Conservation (phyloP, 2,888 invertebrate species). For the Parnassius apollo region DNA sequence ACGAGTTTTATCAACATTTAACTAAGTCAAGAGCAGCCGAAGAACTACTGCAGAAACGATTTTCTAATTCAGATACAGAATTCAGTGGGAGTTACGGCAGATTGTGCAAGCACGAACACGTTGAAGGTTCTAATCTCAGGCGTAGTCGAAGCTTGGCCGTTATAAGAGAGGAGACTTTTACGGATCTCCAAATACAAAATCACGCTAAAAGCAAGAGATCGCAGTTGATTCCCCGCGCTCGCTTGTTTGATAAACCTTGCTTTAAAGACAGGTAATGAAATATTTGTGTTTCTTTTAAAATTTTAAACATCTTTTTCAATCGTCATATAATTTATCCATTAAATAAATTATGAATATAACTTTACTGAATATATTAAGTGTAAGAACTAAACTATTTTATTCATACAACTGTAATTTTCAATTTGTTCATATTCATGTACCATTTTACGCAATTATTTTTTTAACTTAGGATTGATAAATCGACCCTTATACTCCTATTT, state of each 20-base stretch:
- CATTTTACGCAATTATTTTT: too few relatives aligned
- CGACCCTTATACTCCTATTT: too few relatives aligned
- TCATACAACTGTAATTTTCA: too few relatives aligned
- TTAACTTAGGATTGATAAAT: too few relatives aligned
- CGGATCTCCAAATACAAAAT: constrained; percentile 84
- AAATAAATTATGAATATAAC: background rate
- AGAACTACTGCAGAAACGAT: constrained; percentile 68
- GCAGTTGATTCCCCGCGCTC: constrained; percentile 90
- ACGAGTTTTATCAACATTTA: constrained; percentile 75
- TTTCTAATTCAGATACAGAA: constrained; percentile 72
- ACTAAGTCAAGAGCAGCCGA: constrained; percentile 73
- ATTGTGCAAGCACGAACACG: constrained; percentile 73
- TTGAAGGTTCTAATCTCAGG: constrained; percentile 81
- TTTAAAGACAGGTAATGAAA: constrained; percentile 85
- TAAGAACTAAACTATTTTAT: too few relatives aligned
- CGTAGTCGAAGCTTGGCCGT: constrained; percentile 87
- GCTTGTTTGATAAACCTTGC: constrained; percentile 87
- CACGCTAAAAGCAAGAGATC: constrained; percentile 84
- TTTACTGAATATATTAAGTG: too few relatives aligned
- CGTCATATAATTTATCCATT: too few relatives aligned
- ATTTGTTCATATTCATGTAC: too few relatives aligned
- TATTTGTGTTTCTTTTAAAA: background rate
- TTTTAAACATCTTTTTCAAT: too few relatives aligned
- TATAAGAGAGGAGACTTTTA: constrained; percentile 88
- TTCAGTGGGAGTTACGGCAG: constrained; percentile 74